Percentiles rank a stretch among this genome's conserved stretches.
Conservation (phyloP, 2,113 vertebrate genomes). For the Piaya cayana region DNA sequence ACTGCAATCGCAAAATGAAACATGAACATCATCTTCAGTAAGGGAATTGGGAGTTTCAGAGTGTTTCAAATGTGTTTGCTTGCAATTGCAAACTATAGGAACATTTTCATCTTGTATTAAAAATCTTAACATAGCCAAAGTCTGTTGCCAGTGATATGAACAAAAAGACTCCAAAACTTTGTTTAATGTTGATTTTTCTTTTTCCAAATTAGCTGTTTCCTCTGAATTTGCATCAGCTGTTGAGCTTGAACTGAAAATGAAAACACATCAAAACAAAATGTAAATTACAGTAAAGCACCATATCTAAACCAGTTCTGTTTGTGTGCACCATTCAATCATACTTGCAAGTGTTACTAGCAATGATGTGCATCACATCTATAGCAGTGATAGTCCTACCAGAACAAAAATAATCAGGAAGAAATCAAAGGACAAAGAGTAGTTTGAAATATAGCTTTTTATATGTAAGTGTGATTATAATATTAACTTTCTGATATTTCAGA, state of each 20-base stretch:
- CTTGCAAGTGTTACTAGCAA: neutral
- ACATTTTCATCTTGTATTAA: slow-evolving; percentile 78
- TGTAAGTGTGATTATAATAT: neutral
- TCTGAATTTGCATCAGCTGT: slow-evolving; percentile 82
- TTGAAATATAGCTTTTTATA: neutral
- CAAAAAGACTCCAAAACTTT: slow-evolving; percentile 86
- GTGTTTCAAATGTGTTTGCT: slow-evolving; percentile 59
- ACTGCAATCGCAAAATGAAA: slow-evolving; percentile 75
- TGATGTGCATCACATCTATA: neutral
- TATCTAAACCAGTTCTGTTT: slow-evolving; percentile 35
- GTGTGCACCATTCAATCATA: neutral
- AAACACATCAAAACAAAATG: slow-evolving; percentile 84
- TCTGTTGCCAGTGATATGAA: slow-evolving; percentile 83
- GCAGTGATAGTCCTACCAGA: neutral
- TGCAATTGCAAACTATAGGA: slow-evolving; percentile 72
- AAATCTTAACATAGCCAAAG: slow-evolving; percentile 84
- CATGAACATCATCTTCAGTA: slow-evolving; percentile 66
- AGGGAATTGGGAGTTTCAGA: slow-evolving; percentile 70
- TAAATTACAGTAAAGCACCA: slow-evolving; percentile 80
- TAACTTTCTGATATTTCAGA: neutral
- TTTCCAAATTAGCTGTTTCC: slow-evolving; percentile 82
- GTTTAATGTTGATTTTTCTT: slow-evolving; percentile 82
- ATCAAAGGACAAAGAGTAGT: neutral
- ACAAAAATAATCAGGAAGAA: neutral
- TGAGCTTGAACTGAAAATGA: slow-evolving; percentile 85